Evolutionary conservation across 2,888 invertebrate genomes (phyloP).

Genomic region (Nephrocerus scutellatus): DNA sequence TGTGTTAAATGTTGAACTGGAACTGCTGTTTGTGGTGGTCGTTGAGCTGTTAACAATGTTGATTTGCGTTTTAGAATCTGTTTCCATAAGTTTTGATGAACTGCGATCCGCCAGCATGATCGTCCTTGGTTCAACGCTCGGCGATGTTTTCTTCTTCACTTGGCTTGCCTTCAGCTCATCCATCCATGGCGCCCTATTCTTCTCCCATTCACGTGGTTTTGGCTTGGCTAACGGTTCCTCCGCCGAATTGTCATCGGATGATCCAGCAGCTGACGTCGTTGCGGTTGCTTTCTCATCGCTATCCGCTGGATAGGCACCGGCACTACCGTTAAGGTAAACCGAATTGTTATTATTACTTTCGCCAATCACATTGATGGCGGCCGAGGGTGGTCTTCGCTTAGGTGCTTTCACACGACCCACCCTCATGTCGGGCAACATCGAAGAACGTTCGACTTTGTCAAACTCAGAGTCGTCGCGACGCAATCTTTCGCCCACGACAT

Average conservation of each 20-base stretch:
- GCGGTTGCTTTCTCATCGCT: conserved; percentile 19
- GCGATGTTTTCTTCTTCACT: conserved; percentile 44
- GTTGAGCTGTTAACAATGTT: conserved; percentile 14
- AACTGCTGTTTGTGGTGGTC: conserved; percentile 21
- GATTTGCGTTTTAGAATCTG: conserved; percentile 25
- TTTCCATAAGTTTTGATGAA: conserved; percentile 31
- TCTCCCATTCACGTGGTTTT: conserved; percentile 63
- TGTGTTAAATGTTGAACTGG: conserved; percentile 15
- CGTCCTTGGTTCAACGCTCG: conserved; percentile 38
- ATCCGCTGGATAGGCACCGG: conserved; percentile 23
- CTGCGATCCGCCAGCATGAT: conserved; percentile 28
- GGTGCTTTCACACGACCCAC: conserved; percentile 55
- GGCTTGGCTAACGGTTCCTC: conserved; percentile 53
- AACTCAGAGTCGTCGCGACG: conserved; percentile 49
- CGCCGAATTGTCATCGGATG: conserved; percentile 39
- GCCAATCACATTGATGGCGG: conserved; percentile 43
- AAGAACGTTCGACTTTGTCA: conserved; percentile 59
- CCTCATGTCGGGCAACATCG: conserved; percentile 59
- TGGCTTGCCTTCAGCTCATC: conserved; percentile 74
- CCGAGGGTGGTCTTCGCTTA: conserved; percentile 56
- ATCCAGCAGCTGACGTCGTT: conserved; percentile 22
- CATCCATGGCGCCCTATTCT: conserved; percentile 72
- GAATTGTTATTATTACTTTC: conserved; percentile 41
- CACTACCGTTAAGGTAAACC: conserved; percentile 40
- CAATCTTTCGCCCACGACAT: conserved; percentile 29